Percentiles rank a stretch among this genome's conserved stretches.
Conservation (phyloP, 2,888 invertebrate species). For the Conchocele bisecta region DNA sequence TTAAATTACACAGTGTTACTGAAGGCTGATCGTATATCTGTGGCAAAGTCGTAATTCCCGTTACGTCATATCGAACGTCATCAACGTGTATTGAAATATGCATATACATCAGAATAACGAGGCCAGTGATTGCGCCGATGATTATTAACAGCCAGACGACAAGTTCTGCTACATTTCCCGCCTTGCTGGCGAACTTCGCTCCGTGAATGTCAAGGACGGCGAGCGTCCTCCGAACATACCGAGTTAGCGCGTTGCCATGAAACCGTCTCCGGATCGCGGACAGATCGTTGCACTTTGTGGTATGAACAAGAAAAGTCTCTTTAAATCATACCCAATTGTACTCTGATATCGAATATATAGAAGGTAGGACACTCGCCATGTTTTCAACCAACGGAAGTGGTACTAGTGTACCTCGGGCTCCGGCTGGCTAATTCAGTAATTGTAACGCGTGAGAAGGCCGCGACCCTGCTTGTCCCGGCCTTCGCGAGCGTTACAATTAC, state of each 20-base stretch:
- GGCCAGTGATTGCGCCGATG: conserved; percentile 24
- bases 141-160: conserved; percentile 44
- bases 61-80: neutral
- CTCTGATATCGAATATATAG: no score
- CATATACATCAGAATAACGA: conserved; percentile 22
- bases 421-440: no score
- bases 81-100: conserved; percentile 11
- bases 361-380: no score
- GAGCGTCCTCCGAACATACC: neutral
- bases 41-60: neutral
- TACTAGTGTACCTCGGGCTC: no score
- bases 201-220: conserved; percentile 34
- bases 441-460: no score
- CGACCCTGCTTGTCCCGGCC: no score
- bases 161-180: conserved; percentile 18
- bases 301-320: no score
- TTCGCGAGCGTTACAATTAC: no score
- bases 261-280: conserved; percentile 3
- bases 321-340: no score
- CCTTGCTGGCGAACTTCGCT: conserved; percentile 21
- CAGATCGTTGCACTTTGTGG: no score
- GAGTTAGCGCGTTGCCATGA: conserved; percentile 2
- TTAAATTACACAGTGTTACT: conserved; percentile 22
- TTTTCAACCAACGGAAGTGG: no score
- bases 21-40: neutral